Percentiles rank a stretch among this genome's conserved stretches.
phyloP scores from a whole-genome alignment of 92 coral and sea anemone species.

The Epizoanthus stellaris region DNA sequence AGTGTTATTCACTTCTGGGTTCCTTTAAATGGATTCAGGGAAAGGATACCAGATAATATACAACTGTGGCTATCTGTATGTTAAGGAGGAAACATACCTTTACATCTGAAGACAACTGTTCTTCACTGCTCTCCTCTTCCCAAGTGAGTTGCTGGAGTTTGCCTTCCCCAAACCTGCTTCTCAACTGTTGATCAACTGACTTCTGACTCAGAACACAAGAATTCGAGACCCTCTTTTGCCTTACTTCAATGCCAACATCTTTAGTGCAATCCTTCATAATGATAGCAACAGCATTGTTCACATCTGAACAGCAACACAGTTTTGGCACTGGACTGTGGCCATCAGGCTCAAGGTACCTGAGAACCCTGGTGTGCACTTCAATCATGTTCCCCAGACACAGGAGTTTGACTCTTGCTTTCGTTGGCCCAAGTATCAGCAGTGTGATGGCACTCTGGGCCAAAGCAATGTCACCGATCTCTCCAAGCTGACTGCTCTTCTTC shows the following conservation, averaged over 20 bases:
- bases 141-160: neutral
- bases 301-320: neutral
- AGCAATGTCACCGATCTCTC: conserved; percentile 2
- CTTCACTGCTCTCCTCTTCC: neutral
- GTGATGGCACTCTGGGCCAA: neutral
- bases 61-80: too few relatives aligned
- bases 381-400: neutral
- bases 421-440: neutral
- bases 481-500: neutral
- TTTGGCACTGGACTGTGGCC: neutral
- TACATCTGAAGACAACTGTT: neutral
- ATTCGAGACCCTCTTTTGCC: neutral
- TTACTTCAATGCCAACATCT: neutral
- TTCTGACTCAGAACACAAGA: neutral
- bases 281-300: neutral
- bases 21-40: too few relatives aligned
- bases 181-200: neutral
- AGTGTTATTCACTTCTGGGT: too few relatives aligned
- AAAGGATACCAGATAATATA: too few relatives aligned
- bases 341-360: neutral
- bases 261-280: neutral
- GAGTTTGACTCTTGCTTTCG: neutral
- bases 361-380: conserved; percentile 14
- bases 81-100: neutral
- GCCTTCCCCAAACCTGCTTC: neutral